Evolutionary conservation across 2,797 vertebrate genomes (phyloP), one percentile per base, ranked within the genome.

Genomic region (Todus mexicanus): DNA sequence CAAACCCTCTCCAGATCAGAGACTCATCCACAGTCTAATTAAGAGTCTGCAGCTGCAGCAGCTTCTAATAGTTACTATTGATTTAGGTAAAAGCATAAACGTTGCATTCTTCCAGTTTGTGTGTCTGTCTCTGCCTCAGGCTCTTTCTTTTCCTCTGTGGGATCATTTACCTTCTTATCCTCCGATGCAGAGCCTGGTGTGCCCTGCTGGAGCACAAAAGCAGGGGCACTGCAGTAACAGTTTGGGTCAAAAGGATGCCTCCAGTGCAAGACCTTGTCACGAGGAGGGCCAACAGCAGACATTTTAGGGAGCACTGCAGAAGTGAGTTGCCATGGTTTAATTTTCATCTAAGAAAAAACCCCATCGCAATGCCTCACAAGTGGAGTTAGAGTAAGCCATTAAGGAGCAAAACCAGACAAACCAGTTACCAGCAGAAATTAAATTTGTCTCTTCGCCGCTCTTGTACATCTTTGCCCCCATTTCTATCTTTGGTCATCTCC

Each of bases 11-110:
- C 37, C 43, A 61, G n/a, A 53, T 50, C 70, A 63, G 57, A 92
- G 57, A 26, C 53, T 80, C 45, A 6, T n/a, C 6, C 79, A 74
- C 51, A 33, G 64, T 31, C 78, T 8, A 35, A 61, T 31, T 15
- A 31, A 75, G 51, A 93, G 66, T 87, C 79, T 0, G 10, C 54
- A 57, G 93, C 66, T 82, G 38, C 4, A 43, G 65, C 76, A 84
- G 82, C 76, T 84, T 84, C 89, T 92, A 7, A 9, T 21, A 66
- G 84, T 87, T 76, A 17, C 35, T 95, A 76, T 88, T 94, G 94
- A 95, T 93, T 93, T 88, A 93, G 56, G 82, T 89, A 92, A 94
- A 93, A 85, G 63, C 76, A 85, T 93, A 87, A 96, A 71, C 2
- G 7, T 64, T 88, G 82, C 70, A 75, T 93, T 85, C 79, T 94